Evolutionary conservation across 2,888 invertebrate species (phyloP), one percentile per base, ranked within the genome.

Genomic region (Spisula solida): DNA sequence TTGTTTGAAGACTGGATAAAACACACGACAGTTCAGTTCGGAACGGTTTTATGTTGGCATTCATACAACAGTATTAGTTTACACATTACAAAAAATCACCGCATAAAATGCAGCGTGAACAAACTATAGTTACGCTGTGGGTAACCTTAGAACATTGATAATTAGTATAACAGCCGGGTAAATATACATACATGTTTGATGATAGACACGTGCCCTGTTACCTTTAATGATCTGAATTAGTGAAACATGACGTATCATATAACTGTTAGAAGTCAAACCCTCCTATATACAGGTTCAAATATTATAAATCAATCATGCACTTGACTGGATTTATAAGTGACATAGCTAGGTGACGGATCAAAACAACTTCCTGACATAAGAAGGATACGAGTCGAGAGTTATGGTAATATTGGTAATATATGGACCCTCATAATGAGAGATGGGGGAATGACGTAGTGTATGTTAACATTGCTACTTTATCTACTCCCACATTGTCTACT

Each of bases 101-200:
- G 12, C 34, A 75, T 12, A 75, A 75, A 75, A 31, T 75, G 34
- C 75, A 34, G 14, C 10, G 18, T 25, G 34, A 75, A 75, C 34
- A 34, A 75, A 75, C 34, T 16, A 16, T 75, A 34, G 75, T 75
- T 75, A 31, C 31, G 31, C 14, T 34, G 14, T 31, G 34, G 8
- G 75, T 75, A 75, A 75, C 75, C 75, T 31, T 75, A 75, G 75
- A 75, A 31, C 34, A 31, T 31, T 2, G 34, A 31, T 75, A 31
- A 75, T 75, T 75, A 75, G 34, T 34, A 0, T 31, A 75, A 34
- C 75, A 75, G 75, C 4, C 75, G 75, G 4, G 16, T 29, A 34
- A 75, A 31, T 34, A 34, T 34, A 75, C 18, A 34, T 31, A 75
- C 31, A 31, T 12, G 14, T 6, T 4, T 31, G 18, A 34, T 75